phyloP scores from a whole-genome alignment of 1,140 invertebrate genomes.

The Drosophila punjabiensis region DNA sequence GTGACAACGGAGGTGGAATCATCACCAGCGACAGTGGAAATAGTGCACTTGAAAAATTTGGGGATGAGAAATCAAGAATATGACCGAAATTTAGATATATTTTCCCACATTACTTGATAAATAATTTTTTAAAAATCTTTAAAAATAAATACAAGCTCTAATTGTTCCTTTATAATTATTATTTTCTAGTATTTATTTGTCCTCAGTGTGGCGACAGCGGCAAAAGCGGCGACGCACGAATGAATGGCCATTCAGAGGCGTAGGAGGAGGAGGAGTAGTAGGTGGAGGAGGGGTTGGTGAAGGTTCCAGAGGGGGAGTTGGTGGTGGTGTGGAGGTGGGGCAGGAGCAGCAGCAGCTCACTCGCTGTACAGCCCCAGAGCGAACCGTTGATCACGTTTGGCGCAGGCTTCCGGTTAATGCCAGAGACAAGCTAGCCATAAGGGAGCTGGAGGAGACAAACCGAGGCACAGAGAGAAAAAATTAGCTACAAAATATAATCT shows the following conservation, averaged over 20 bases:
- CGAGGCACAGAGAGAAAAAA: constrained; percentile 15
- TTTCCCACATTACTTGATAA: neutral
- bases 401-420: constrained; percentile 85
- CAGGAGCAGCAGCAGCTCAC: constrained; percentile 52
- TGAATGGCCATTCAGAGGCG: constrained; percentile 66
- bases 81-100: neutral
- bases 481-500: neutral
- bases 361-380: constrained; percentile 71
- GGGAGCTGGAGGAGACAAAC: constrained; percentile 45
- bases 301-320: constrained; percentile 7
- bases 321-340: constrained; percentile 17
- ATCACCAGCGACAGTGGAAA: constrained; percentile 25
- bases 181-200: neutral
- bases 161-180: neutral
- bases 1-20: constrained; percentile 61
- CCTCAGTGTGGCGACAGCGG: constrained; percentile 5
- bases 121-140: neutral
- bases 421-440: constrained; percentile 53
- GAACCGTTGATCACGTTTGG: constrained; percentile 85
- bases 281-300: constrained; percentile 1
- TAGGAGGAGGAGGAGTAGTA: constrained; percentile 16
- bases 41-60: neutral
- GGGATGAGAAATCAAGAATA: neutral
- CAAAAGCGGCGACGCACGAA: constrained; percentile 59
- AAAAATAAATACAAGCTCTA: neutral